phyloP scores from a whole-genome alignment of 1,140 invertebrate species.

The Diorhabda carinulata region DNA sequence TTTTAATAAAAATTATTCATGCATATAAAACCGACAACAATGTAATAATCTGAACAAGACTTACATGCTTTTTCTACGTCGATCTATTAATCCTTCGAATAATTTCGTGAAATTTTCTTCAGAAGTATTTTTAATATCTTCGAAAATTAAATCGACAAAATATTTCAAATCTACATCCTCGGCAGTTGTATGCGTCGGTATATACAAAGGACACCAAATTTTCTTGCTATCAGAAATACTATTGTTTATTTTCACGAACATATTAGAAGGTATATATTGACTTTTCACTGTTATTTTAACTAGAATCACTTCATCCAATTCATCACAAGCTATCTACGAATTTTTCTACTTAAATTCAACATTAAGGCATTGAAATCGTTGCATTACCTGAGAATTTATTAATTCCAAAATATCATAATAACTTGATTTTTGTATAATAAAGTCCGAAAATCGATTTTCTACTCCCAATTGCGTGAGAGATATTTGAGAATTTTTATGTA shows the following conservation, averaged over 20 bases:
- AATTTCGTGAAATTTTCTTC: no score
- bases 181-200: constrained; percentile 32
- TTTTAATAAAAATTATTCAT: no score
- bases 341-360: neutral
- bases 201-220: constrained; percentile 21
- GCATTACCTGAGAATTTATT: neutral
- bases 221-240: constrained; percentile 9
- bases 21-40: no score
- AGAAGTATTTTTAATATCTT: no score
- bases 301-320: constrained; percentile 9
- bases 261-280: constrained; percentile 12
- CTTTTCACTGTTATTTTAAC: constrained; percentile 19
- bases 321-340: constrained; percentile 8
- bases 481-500: constrained; percentile 5
- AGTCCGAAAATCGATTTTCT: neutral
- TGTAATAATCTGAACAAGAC: no score
- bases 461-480: neutral
- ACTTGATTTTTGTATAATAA: neutral
- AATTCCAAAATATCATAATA: neutral
- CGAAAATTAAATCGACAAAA: constrained; percentile 26
- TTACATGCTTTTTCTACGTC: no score
- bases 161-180: constrained; percentile 33
- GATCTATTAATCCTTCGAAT: no score
- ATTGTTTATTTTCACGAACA: constrained; percentile 23
- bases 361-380: neutral